A percentile compares a stretch with the other conserved stretches of the same genome.
Conservation (phyloP, 2,797 vertebrate species). For the Meriones psammophilus region DNA sequence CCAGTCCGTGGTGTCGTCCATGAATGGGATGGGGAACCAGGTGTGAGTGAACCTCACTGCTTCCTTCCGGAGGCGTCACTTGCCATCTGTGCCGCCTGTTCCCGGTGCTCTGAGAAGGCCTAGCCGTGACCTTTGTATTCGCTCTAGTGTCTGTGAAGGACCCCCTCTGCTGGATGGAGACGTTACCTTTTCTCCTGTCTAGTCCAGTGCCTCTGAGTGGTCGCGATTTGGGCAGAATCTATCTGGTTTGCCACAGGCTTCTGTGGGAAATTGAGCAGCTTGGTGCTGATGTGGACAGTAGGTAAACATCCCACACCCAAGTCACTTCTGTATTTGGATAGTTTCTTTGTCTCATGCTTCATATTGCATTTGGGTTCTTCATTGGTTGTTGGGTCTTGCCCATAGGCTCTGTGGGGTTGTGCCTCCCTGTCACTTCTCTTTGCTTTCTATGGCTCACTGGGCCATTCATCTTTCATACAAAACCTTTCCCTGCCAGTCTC, state of each 20-base stretch:
- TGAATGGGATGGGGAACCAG: not conserved
- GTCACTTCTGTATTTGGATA: not conserved
- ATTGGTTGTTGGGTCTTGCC: not conserved
- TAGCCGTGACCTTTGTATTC: accelerated
- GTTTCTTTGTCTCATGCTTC: constrained; percentile 4
- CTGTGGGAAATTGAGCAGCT: not conserved
- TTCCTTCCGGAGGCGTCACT: not conserved
- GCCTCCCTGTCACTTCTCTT: not conserved
- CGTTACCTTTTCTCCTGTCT: not conserved
- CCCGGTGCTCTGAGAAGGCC: not conserved
- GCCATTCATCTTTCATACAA: accelerated
- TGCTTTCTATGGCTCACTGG: not conserved
- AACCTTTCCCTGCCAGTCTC: accelerated
- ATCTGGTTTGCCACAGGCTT: not conserved
- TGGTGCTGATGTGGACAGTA: not conserved
- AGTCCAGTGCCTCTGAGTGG: not conserved
- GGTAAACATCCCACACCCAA: not conserved
- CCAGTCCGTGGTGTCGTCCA: not conserved
- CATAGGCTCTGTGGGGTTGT: not conserved
- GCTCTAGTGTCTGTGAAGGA: not conserved
- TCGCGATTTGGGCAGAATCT: not conserved
- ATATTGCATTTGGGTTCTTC: not conserved
- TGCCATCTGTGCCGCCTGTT: not conserved
- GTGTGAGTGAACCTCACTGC: not conserved
- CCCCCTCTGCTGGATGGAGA: not conserved